Conservation (phyloP, 2,888 invertebrate genomes). For the Diaprepes abbreviatus region DNA sequence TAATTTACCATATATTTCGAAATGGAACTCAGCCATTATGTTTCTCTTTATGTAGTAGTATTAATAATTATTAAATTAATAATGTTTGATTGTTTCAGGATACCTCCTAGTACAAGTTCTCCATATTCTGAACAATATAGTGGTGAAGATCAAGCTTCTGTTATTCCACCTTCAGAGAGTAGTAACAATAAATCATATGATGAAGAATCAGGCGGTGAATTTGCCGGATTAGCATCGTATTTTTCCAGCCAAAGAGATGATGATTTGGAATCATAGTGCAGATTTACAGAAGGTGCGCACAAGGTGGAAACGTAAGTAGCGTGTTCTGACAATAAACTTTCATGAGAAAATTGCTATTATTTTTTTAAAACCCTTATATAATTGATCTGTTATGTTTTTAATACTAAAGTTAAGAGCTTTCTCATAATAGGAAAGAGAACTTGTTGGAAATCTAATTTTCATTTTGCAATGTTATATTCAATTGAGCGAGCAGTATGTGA, state of each 20-base stretch:
- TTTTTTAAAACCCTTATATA: no score
- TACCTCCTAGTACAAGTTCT: conserved; percentile 27
- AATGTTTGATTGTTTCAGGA: conserved; percentile 17
- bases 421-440: no score
- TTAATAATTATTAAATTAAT: neutral
- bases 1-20: no score
- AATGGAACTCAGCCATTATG: no score
- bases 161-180: conserved; percentile 10
- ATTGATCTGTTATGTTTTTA: no score
- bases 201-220: conserved; percentile 78
- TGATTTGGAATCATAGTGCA: conserved; percentile 81
- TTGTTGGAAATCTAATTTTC: no score
- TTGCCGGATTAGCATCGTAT: conserved; percentile 92
- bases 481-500: no score
- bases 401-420: no score
- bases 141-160: conserved; percentile 23
- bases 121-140: conserved; percentile 32
- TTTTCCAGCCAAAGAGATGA: conserved; percentile 92
- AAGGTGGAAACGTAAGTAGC: conserved; percentile 10
- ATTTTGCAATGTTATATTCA: no score
- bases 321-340: no score
- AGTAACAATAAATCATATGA: conserved; percentile 68
- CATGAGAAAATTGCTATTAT: no score
- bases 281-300: conserved; percentile 4
- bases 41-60: no score